phyloP scores from a whole-genome alignment of 2,888 invertebrate species.

The Epinotia brunnichana region DNA sequence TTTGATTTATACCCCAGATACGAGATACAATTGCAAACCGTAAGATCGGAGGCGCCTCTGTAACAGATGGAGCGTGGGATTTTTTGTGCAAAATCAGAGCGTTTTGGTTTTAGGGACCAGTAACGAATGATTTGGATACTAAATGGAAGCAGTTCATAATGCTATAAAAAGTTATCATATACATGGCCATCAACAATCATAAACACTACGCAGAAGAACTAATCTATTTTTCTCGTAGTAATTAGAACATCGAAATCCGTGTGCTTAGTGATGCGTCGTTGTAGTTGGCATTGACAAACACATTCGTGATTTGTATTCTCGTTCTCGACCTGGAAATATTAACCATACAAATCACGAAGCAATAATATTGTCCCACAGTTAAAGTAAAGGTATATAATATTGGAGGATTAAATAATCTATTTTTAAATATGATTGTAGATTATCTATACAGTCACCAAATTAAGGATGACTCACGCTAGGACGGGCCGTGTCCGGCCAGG shows the following conservation, averaged over 20 bases:
- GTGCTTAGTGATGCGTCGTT: background rate
- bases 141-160: too few species aligned
- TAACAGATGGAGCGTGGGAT: constrained; percentile 68
- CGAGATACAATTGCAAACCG: constrained; percentile 38
- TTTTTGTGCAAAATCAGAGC: constrained; percentile 60
- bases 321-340: background rate
- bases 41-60: constrained; percentile 52
- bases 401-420: background rate
- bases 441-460: too few species aligned
- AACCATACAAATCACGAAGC: background rate
- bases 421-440: too few species aligned
- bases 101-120: constrained; percentile 46
- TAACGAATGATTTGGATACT: background rate
- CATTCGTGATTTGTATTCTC: too few species aligned
- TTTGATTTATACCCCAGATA: constrained; percentile 39
- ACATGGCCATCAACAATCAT: too few species aligned
- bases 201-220: too few species aligned
- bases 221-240: background rate
- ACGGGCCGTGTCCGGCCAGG: too few species aligned
- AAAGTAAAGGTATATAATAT: background rate
- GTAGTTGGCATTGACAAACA: background rate
- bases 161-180: too few species aligned
- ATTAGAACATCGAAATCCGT: background rate
- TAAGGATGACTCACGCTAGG: too few species aligned
- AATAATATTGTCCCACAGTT: background rate